Evolutionary conservation across 2,888 invertebrate genomes (phyloP).

Genomic region (Embidobia sp.): DNA sequence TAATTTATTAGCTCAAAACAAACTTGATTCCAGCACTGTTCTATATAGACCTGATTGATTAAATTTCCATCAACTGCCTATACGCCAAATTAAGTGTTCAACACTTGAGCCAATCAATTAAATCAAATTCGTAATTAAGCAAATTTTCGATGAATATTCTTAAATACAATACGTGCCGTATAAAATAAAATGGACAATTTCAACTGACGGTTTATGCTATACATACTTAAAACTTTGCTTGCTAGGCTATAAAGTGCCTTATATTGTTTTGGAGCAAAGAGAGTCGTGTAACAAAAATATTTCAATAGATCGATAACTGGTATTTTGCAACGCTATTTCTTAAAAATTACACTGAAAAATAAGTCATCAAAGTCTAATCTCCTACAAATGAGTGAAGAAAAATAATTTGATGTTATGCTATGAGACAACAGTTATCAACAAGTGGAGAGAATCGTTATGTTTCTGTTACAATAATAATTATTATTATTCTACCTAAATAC

Average conservation of each 20-base stretch:
- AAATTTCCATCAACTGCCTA: too few species aligned
- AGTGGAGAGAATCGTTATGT: constrained; percentile 36
- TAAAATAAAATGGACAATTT: background rate
- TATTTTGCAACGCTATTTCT: background rate
- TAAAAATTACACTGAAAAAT: constrained; percentile 5
- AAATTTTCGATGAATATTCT: too few species aligned
- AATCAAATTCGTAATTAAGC: too few species aligned
- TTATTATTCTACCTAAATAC: background rate
- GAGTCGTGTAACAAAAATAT: constrained; percentile 40
- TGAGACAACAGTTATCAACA: constrained; percentile 23
- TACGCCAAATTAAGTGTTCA: too few species aligned
- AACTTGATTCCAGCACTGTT: too few species aligned
- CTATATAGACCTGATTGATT: too few species aligned
- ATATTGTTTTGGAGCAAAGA: constrained; percentile 22
- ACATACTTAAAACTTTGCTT: constrained; percentile 29
- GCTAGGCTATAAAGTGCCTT: constrained; percentile 29
- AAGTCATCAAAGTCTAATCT: constrained; percentile 1
- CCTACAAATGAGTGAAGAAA: constrained; percentile 8
- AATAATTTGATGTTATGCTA: constrained; percentile 6
- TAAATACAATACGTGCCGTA: background rate
- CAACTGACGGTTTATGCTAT: constrained; percentile 29
- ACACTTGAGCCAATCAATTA: too few species aligned
- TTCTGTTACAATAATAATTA: constrained; percentile 23
- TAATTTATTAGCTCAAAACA: too few species aligned
- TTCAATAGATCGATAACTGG: constrained; percentile 12